phyloP scores from a whole-genome alignment of 2,888 invertebrate genomes.

The Deroplatys truncata region DNA sequence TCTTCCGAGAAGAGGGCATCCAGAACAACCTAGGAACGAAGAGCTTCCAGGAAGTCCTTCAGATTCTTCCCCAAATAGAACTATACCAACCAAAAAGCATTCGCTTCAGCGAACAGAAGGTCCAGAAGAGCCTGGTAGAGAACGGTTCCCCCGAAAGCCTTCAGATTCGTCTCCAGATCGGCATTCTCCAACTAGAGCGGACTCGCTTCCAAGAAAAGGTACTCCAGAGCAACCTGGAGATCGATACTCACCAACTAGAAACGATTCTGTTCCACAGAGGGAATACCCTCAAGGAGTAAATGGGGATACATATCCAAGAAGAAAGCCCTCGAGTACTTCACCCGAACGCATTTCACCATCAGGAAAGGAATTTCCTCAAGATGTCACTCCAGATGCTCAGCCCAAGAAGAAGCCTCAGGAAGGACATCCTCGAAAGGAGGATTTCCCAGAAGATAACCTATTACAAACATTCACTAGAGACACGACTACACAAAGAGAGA shows the following conservation, averaged over 20 bases:
- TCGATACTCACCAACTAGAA: not conserved
- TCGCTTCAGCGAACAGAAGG: not conserved
- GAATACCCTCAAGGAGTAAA: not conserved
- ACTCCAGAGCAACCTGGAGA: not conserved
- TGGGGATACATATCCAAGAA: not conserved
- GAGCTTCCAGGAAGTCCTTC: not conserved
- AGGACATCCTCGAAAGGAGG: not conserved
- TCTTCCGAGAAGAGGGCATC: not conserved
- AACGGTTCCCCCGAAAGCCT: not conserved
- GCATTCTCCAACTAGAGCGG: slow-evolving; percentile 3
- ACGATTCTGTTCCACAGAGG: not conserved
- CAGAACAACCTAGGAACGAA: not conserved
- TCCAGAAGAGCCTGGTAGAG: not conserved
- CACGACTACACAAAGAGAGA: not conserved
- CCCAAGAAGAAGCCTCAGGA: not conserved
- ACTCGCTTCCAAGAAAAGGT: slow-evolving; percentile 11
- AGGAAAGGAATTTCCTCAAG: not conserved
- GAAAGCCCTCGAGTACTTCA: not conserved
- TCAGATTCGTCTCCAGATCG: not conserved
- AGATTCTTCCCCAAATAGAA: not conserved
- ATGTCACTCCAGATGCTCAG: not conserved
- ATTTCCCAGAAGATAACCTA: not conserved
- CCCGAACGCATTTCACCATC: not conserved
- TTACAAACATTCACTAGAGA: not conserved
- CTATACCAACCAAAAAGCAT: not conserved